A percentile compares a stretch with the other conserved stretches of the same genome.
Evolutionary conservation across 2,888 invertebrate genomes (phyloP).

Genomic region (Agapostemon virescens): DNA sequence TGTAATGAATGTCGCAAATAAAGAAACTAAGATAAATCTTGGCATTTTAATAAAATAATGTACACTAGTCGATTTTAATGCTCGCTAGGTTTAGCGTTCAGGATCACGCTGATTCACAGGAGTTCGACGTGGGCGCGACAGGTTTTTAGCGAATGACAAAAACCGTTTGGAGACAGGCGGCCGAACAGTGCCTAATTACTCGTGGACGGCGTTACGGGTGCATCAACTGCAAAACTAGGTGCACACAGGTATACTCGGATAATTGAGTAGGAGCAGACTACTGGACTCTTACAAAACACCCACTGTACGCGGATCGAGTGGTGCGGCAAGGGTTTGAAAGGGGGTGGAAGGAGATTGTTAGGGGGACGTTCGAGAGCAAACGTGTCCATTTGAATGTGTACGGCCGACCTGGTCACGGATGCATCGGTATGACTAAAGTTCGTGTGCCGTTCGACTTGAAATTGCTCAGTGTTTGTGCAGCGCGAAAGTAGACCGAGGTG

Average conservation of each 20-base stretch:
- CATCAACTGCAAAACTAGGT: slow-evolving; percentile 55
- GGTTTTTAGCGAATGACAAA: slow-evolving; percentile 39
- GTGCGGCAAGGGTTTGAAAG: background rate
- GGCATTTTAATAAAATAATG: too few species aligned
- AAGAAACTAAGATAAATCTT: too few species aligned
- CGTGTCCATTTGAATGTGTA: slow-evolving; percentile 11
- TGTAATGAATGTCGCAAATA: too few species aligned
- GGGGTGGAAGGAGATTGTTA: slow-evolving; percentile 13
- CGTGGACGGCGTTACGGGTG: slow-evolving; percentile 64
- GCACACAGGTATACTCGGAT: slow-evolving; percentile 58
- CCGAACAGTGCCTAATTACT: slow-evolving; percentile 60
- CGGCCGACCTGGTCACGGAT: background rate
- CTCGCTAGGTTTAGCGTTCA: too few species aligned
- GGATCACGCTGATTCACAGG: too few species aligned
- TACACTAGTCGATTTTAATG: too few species aligned
- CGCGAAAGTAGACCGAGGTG: slow-evolving; percentile 30
- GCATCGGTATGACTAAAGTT: slow-evolving; percentile 23
- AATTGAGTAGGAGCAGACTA: slow-evolving; percentile 66
- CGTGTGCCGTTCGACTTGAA: background rate
- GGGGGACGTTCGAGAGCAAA: slow-evolving; percentile 32
- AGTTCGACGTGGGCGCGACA: background rate
- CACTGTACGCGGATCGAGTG: background rate
- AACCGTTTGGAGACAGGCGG: slow-evolving; percentile 29
- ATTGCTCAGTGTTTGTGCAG: slow-evolving; percentile 6
- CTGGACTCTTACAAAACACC: slow-evolving; percentile 57